phyloP scores from a whole-genome alignment of 1,140 invertebrate genomes.

The Batillaria attramentaria region DNA sequence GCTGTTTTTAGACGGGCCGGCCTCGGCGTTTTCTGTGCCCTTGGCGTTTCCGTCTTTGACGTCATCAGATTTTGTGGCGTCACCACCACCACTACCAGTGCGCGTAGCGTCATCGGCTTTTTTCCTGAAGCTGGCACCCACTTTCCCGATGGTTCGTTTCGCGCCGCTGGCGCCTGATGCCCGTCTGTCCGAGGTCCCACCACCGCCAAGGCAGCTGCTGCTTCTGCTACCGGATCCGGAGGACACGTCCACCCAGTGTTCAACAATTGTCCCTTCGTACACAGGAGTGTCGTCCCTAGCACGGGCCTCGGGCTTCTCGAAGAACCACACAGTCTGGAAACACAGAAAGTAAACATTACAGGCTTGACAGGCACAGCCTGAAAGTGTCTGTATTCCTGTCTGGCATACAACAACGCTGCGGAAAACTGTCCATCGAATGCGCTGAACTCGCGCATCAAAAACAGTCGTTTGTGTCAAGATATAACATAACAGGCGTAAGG shows the following conservation, averaged over 20 bases:
- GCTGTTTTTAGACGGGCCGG: not conserved
- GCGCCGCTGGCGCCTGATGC: not conserved
- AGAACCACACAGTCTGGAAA: constrained; percentile 29
- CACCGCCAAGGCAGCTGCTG: constrained; percentile 15
- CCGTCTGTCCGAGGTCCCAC: not conserved
- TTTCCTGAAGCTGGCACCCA: not conserved
- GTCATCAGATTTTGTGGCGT: too few relatives aligned
- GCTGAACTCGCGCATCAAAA: too few relatives aligned
- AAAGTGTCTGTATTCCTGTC: too few relatives aligned
- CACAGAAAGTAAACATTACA: too few relatives aligned
- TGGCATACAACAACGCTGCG: too few relatives aligned
- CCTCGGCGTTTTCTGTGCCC: not conserved
- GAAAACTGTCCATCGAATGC: too few relatives aligned
- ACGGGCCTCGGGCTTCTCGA: constrained; percentile 20
- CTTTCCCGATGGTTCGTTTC: not conserved
- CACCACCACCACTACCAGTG: too few relatives aligned
- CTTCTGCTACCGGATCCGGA: not conserved
- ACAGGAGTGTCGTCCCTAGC: constrained; percentile 19
- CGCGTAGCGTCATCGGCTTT: not conserved
- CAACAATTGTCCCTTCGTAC: constrained; percentile 17
- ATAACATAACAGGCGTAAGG: too few relatives aligned
- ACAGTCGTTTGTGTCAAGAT: too few relatives aligned
- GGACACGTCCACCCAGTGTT: constrained; percentile 19
- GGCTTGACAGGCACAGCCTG: too few relatives aligned
- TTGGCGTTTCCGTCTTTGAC: not conserved